These are phyloP conservation scores for Probosciger aterrimus DNA, from an alignment of 2,113 vertebrate species.

Conservation along the genomic window DNA sequence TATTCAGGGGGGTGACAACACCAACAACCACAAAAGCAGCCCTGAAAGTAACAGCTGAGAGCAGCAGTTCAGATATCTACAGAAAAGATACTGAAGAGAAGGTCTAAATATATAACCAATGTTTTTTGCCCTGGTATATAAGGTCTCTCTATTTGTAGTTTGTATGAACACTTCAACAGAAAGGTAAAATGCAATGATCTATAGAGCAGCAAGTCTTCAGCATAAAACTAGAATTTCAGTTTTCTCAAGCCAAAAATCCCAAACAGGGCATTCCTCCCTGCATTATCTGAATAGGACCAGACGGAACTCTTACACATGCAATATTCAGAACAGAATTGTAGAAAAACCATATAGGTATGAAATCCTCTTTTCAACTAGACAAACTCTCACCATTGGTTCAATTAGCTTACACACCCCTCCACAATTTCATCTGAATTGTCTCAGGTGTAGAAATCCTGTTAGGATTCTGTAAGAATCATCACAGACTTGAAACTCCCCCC, in stretches of 20 bases:
- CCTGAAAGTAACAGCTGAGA: background rate
- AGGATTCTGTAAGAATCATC: background rate
- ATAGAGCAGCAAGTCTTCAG: background rate
- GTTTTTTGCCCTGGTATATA: background rate
- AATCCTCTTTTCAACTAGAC: background rate
- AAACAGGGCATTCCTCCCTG: background rate
- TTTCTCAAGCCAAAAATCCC: background rate
- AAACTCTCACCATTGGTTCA: background rate
- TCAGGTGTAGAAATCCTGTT: background rate
- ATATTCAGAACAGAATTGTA: background rate
- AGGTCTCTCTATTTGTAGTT: background rate
- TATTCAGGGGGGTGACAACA: background rate
- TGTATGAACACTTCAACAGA: background rate
- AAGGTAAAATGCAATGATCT: background rate
- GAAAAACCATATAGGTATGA: background rate
- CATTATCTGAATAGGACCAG: background rate
- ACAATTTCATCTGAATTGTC: background rate
- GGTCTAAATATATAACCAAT: background rate
- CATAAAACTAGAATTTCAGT: background rate
- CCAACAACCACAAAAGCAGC: background rate
- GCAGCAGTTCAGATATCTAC: background rate
- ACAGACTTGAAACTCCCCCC: background rate
- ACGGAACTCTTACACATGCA: background rate
- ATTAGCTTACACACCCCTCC: background rate
- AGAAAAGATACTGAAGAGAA: background rate